phyloP scores from a whole-genome alignment of 2,888 invertebrate species.

The Reticulitermes lucifugus region DNA sequence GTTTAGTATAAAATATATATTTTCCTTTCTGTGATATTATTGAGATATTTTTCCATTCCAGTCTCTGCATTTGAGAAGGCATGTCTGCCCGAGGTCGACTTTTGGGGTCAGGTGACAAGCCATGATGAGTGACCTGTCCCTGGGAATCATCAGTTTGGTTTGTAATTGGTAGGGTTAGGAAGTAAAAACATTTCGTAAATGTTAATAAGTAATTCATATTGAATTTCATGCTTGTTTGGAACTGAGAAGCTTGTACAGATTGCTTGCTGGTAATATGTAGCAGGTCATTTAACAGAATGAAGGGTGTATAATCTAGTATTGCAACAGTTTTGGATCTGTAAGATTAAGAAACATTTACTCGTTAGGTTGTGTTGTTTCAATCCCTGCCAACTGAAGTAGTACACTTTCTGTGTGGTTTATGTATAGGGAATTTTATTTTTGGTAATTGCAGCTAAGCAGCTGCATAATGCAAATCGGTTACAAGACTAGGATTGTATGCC shows the following conservation, averaged over 20 bases:
- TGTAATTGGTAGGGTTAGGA: conserved; percentile 34
- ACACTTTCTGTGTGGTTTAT: too few relatives aligned
- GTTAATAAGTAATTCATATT: not conserved
- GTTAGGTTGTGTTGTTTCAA: too few relatives aligned
- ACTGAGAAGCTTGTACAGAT: not conserved
- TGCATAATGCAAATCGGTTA: not conserved
- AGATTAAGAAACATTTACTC: too few relatives aligned
- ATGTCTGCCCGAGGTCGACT: conserved; percentile 39
- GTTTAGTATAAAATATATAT: too few relatives aligned
- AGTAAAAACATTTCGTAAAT: not conserved
- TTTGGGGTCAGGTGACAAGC: conserved; percentile 32
- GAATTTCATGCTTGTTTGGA: conserved; percentile 11
- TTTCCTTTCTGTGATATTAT: conserved; percentile 48
- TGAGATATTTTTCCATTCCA: conserved; percentile 51
- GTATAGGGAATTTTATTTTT: not conserved
- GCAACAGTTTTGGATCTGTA: not conserved
- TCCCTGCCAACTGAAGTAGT: too few relatives aligned
- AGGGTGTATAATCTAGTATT: not conserved
- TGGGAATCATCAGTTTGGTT: conserved; percentile 43
- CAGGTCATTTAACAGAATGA: not conserved
- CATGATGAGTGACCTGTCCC: conserved; percentile 21
- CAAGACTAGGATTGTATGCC: not conserved
- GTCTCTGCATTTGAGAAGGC: conserved; percentile 48
- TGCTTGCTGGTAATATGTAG: not conserved
- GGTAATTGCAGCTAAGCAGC: not conserved